These are phyloP conservation scores for Pseudonaja textilis DNA, from an alignment of 2,113 vertebrate species.

Conservation along the genomic window DNA sequence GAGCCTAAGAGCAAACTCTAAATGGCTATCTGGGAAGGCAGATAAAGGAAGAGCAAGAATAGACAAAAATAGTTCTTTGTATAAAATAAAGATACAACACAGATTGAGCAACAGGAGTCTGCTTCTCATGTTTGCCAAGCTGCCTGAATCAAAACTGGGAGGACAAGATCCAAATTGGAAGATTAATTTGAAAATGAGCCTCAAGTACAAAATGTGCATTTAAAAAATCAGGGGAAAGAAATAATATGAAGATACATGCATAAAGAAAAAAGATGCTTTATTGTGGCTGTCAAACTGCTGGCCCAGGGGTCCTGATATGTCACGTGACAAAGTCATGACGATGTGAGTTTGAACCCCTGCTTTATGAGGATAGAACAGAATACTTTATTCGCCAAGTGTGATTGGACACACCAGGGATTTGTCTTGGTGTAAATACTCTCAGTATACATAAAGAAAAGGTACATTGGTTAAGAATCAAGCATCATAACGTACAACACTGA, in stretches of 20 bases:
- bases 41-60: neutral
- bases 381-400: too few species aligned
- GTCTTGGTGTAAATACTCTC: too few species aligned
- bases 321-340: too few species aligned
- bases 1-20: neutral
- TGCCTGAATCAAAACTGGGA: neutral
- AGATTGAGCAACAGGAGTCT: neutral
- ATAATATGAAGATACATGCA: neutral
- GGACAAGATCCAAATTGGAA: slow-evolving; percentile 5
- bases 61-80: neutral
- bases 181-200: neutral
- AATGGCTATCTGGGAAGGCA: neutral
- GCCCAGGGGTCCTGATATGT: too few species aligned
- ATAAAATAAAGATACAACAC: neutral
- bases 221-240: neutral
- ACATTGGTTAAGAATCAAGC: too few species aligned
- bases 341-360: too few species aligned
- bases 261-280: neutral
- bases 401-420: too few species aligned
- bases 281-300: neutral
- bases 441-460: too few species aligned
- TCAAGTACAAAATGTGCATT: neutral
- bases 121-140: neutral
- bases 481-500: too few species aligned
- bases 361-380: too few species aligned